Percentiles rank a stretch among this genome's conserved stretches.
These are phyloP conservation scores for Solenodon paradoxus DNA, from an alignment of 2,113 vertebrate genomes.

Conservation along the genomic window DNA sequence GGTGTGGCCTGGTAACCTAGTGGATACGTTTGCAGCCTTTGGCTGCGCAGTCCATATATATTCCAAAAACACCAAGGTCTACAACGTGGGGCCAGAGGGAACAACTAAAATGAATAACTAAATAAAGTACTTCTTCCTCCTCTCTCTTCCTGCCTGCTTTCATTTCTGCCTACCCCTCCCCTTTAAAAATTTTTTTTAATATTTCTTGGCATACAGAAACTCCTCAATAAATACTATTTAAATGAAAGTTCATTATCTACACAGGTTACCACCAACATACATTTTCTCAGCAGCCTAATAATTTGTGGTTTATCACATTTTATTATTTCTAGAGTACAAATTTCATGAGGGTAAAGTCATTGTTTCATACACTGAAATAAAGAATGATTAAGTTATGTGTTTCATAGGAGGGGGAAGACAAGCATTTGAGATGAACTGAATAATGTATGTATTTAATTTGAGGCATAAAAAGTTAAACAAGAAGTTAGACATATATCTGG, in stretches of 20 bases:
- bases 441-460: not conserved
- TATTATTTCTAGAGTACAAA: slow-evolving; percentile 25
- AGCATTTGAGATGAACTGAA: not conserved
- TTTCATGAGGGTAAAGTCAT: no score
- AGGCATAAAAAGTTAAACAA: slow-evolving; percentile 25
- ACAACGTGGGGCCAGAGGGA: no score
- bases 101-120: no score
- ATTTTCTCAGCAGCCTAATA: not conserved
- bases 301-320: not conserved
- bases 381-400: not conserved
- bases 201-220: not conserved
- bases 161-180: no score
- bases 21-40: no score
- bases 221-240: slow-evolving; percentile 15
- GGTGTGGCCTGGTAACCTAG: no score
- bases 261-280: not conserved
- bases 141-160: no score
- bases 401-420: not conserved
- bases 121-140: no score
- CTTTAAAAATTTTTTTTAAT: no score
- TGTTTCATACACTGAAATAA: no score
- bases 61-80: no score
- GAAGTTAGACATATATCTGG: slow-evolving; percentile 7
- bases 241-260: not conserved
- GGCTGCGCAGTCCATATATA: no score